Conservation (phyloP, 2,888 invertebrate species). For the Sepioteuthis lessoniana region DNA sequence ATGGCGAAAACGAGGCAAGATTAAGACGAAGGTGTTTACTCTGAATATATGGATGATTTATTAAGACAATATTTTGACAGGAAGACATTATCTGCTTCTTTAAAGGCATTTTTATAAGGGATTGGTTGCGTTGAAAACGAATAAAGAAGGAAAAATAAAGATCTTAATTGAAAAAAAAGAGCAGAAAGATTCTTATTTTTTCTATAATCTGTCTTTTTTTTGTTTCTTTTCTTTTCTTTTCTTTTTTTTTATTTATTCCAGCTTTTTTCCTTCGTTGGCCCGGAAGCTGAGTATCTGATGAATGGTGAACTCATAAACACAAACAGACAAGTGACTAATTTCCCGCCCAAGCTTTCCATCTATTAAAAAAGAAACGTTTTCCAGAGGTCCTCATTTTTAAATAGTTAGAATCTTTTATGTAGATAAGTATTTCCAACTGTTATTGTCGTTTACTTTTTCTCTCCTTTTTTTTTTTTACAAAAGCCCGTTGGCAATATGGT, state of each 20-base stretch:
- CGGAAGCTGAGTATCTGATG: not conserved
- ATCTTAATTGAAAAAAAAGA: not conserved
- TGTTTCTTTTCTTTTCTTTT: not conserved
- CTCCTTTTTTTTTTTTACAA: not conserved
- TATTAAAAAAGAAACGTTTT: not conserved
- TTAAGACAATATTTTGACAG: slow-evolving; percentile 9
- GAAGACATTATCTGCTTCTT: not conserved
- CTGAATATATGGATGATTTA: not conserved
- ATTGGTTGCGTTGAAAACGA: not conserved
- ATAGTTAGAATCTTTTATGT: not conserved
- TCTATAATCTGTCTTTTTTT: not conserved
- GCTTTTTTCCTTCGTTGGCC: not conserved
- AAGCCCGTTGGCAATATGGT: no score
- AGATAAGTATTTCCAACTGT: not conserved
- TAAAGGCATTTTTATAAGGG: slow-evolving; percentile 20
- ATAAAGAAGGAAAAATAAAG: not conserved
- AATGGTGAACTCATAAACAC: not conserved
- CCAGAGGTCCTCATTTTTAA: not conserved
- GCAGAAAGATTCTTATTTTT: not conserved
- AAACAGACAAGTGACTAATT: not conserved
- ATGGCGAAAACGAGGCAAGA: not conserved
- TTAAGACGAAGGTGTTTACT: not conserved
- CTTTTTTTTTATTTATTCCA: not conserved
- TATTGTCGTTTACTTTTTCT: not conserved
- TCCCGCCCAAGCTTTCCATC: not conserved